phyloP scores from a whole-genome alignment of 2,113 vertebrate species.

The Casuarius casuarius region DNA sequence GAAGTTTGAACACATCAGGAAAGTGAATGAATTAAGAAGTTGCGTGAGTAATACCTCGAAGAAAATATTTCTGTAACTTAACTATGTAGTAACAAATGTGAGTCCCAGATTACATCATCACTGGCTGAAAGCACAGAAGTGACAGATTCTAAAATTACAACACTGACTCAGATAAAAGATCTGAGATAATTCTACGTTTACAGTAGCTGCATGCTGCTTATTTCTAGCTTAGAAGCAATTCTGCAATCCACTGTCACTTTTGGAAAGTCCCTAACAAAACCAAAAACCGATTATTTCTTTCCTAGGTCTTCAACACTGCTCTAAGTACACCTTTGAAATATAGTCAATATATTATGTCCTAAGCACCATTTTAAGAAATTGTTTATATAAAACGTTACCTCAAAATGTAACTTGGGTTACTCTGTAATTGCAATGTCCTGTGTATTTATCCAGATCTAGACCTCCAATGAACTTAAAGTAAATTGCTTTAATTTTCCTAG shows the following conservation, averaged over 20 bases:
- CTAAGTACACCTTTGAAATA: not conserved
- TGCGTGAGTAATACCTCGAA: not conserved
- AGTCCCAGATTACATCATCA: not conserved
- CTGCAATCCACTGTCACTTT: not conserved
- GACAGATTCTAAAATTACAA: slow-evolving; percentile 14
- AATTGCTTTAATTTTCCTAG: not conserved
- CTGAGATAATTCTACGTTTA: not conserved
- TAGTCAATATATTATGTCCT: not conserved
- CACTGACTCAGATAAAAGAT: slow-evolving; percentile 1
- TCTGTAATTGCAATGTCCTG: no score
- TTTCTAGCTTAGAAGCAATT: not conserved
- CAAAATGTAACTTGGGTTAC: no score
- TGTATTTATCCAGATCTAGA: not conserved
- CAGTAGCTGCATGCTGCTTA: not conserved
- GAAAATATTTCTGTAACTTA: not conserved
- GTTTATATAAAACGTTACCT: not conserved
- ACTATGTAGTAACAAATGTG: not conserved
- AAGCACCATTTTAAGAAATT: not conserved
- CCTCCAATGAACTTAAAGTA: not conserved
- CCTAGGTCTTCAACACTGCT: not conserved
- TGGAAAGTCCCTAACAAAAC: not conserved
- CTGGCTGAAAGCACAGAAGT: not conserved
- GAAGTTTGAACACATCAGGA: not conserved
- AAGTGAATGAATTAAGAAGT: not conserved
- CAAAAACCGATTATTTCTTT: not conserved